Evolutionary conservation across 2,113 vertebrate genomes (phyloP).

Genomic region (Epinephelus lanceolatus): DNA sequence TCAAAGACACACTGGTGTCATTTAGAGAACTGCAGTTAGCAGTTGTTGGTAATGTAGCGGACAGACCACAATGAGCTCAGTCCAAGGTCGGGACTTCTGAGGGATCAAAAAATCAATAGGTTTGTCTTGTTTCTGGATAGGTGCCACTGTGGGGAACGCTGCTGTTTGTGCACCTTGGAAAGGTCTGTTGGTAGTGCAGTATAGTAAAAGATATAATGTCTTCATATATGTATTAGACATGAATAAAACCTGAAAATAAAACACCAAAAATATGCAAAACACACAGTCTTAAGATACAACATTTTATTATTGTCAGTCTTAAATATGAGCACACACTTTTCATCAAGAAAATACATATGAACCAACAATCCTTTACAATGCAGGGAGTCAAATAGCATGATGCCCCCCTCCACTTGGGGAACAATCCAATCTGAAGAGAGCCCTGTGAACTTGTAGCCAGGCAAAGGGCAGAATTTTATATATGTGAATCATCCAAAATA

Average conservation of each 20-base stretch:
- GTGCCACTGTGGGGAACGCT: conserved; percentile 10
- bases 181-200: conserved; percentile 10
- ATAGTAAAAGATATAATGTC: not conserved
- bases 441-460: conserved; percentile 58
- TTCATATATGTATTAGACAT: not conserved
- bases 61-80: conserved; percentile 51
- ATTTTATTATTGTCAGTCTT: conserved; percentile 88
- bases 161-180: not conserved
- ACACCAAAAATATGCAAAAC: not conserved
- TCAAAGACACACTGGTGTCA: conserved; percentile 54
- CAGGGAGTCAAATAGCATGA: conserved; percentile 66
- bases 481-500: conserved; percentile 47
- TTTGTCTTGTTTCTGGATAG: conserved; percentile 56
- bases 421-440: conserved; percentile 49
- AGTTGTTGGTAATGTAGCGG: conserved; percentile 44
- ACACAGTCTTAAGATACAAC: conserved; percentile 79
- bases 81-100: conserved; percentile 64
- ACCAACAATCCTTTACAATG: conserved; percentile 83
- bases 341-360: conserved; percentile 85
- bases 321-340: conserved; percentile 86
- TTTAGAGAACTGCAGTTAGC: conserved; percentile 49
- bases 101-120: conserved; percentile 65
- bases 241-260: not conserved
- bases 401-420: conserved; percentile 44
- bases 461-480: conserved; percentile 43